Conservation (phyloP, 2,113 vertebrate species). For the Atlantisia rogersi region DNA sequence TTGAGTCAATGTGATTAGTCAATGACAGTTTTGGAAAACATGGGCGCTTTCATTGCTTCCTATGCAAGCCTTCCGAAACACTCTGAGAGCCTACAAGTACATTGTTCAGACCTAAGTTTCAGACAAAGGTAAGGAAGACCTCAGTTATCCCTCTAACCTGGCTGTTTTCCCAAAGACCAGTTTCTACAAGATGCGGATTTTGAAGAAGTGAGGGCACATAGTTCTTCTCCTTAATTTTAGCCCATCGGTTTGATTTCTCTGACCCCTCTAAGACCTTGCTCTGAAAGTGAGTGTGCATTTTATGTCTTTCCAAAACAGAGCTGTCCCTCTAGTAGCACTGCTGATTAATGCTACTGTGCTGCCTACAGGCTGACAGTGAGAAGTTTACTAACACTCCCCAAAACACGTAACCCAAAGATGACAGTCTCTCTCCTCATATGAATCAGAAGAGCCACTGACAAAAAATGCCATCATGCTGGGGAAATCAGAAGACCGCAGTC, state of each 20-base stretch:
- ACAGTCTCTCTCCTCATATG: background rate
- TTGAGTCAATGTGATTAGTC: background rate
- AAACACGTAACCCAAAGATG: background rate
- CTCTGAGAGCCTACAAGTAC: background rate
- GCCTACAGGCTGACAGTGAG: background rate
- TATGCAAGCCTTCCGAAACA: background rate
- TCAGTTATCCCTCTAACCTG: background rate
- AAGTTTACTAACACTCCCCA: background rate
- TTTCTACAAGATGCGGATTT: background rate
- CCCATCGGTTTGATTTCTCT: background rate
- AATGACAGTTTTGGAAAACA: background rate
- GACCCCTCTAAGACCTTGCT: background rate
- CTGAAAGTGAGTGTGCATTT: background rate
- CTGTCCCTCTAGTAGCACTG: background rate
- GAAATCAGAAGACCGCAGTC: background rate
- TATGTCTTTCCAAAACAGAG: background rate
- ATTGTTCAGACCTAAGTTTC: background rate
- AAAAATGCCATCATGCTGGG: background rate
- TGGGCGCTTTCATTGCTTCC: background rate
- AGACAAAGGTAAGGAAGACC: background rate
- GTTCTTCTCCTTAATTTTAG: background rate
- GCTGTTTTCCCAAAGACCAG: background rate
- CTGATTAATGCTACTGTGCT: background rate
- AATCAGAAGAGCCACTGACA: background rate
- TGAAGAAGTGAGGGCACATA: background rate